phyloP scores from a whole-genome alignment of 2,113 vertebrate genomes.

The Scalopus aquaticus region DNA sequence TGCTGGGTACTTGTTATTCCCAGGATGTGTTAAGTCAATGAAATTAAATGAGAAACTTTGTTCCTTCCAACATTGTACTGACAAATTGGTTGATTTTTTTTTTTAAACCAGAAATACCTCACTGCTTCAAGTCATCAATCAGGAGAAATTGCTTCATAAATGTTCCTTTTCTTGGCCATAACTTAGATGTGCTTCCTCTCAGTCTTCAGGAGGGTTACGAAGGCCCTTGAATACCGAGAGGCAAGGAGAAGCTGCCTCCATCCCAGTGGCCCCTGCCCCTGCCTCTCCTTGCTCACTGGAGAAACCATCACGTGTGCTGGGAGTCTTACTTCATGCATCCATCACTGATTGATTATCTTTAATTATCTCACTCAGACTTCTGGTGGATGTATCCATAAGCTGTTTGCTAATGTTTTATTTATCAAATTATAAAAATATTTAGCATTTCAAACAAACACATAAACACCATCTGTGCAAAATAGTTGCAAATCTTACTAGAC shows the following conservation, averaged over 20 bases:
- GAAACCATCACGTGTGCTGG: not conserved
- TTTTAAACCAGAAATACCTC: constrained; percentile 68
- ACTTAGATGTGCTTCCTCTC: constrained; percentile 55
- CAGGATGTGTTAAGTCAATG: constrained; percentile 55
- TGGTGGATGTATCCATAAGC: not conserved
- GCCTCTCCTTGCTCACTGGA: constrained; percentile 37
- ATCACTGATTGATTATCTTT: not conserved
- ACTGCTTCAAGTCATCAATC: constrained; percentile 71
- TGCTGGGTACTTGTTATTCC: constrained; percentile 76
- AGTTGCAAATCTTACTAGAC: constrained; percentile 72
- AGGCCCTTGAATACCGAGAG: constrained; percentile 35
- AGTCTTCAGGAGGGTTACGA: not conserved
- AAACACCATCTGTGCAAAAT: constrained; percentile 77
- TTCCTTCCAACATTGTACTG: constrained; percentile 54
- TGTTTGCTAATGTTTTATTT: constrained; percentile 60
- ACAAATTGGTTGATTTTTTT: constrained; percentile 65
- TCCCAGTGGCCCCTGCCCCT: not conserved
- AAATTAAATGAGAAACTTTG: constrained; percentile 72
- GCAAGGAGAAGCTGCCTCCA: not conserved
- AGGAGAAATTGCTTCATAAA: constrained; percentile 68
- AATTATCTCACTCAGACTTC: constrained; percentile 57
- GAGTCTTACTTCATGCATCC: not conserved
- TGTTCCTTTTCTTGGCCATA: constrained; percentile 51
- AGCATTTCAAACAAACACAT: constrained; percentile 68
- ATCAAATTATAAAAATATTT: constrained; percentile 65